Evolutionary conservation across 2,113 vertebrate genomes (phyloP).

Genomic region (Aepyceros melampus): DNA sequence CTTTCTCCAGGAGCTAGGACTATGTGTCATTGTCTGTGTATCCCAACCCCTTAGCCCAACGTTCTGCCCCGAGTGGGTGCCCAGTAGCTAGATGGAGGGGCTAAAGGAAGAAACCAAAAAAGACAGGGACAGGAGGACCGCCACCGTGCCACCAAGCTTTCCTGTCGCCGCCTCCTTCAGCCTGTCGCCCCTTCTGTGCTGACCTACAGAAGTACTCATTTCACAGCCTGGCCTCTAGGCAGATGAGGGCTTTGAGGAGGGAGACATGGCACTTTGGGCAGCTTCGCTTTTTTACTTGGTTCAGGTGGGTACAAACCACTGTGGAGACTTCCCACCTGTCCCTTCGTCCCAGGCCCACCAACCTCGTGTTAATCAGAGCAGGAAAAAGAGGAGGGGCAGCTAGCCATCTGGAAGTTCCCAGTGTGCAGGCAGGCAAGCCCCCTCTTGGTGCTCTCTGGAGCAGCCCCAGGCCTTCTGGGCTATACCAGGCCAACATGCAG

Average conservation of each 20-base stretch:
- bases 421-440: background rate
- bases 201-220: background rate
- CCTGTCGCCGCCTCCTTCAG: background rate
- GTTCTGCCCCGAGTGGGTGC: background rate
- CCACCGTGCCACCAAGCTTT: background rate
- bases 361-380: background rate
- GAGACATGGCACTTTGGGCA: background rate
- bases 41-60: background rate
- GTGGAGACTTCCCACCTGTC: background rate
- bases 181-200: background rate
- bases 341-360: background rate
- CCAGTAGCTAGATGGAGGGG: background rate
- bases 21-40: background rate
- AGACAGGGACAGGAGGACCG: background rate
- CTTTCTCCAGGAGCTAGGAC: background rate
- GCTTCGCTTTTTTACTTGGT: background rate
- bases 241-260: background rate
- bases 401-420: background rate
- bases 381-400: background rate
- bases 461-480: background rate
- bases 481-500: background rate
- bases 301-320: background rate
- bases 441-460: background rate
- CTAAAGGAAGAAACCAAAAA: background rate
- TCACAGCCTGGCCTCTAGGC: background rate